Base-by-base conservation (phyloP, 2,113 vertebrate genomes). In the Epinephelus lanceolatus region DNA sequence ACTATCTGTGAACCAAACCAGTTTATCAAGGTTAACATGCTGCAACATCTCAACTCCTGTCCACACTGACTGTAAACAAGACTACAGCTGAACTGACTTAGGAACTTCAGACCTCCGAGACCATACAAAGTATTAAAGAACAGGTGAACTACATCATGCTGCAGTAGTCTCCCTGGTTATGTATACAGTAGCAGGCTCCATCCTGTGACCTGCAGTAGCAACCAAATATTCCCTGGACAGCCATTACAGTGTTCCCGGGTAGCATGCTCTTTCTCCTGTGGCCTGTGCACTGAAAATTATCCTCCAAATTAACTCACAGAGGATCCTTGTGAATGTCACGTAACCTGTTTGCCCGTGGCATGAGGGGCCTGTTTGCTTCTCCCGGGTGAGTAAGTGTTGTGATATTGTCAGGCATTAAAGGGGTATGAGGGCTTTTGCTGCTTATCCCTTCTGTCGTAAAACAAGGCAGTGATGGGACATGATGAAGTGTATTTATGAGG, bases 261-360 rank as follows among this genome's bases (percentile, higher is more conserved):
- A 30, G 45, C 27, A 0, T 2, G 56, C 74, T 67, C 73, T 72
- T 81, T 84, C 91, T 90, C 86, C 70, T 57, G 89, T 83, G 89
- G 88, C 89, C 83, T 42, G n/a, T 68, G 65, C 47, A 5, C 78
- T 8, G 68, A 77, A 83, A 83, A 92, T 89, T 25, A 92, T 83
- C 83, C 86, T 81, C 78, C 71, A 89, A 92, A 93, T 94, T 23
- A 92, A 92, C 81, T 92, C 85, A 51, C 88, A 47, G 77, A 87
- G 91, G 90, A 90, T 83, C 89, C 71, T 47, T 27, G 73, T 70
- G 78, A 88, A 86, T 86, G 88, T 84, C 90, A 90, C 63, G 25
- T 75, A 76, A 90, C 82, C 82, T 65, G 87, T 88, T 87, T 90
- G 76, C 71, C 75, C 47, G 6, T 75, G 88, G 90, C 75, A 23